Percentiles rank a stretch among this genome's conserved stretches.
Evolutionary conservation across 2,113 vertebrate species (phyloP).

Genomic region (Danionella cerebrum): DNA sequence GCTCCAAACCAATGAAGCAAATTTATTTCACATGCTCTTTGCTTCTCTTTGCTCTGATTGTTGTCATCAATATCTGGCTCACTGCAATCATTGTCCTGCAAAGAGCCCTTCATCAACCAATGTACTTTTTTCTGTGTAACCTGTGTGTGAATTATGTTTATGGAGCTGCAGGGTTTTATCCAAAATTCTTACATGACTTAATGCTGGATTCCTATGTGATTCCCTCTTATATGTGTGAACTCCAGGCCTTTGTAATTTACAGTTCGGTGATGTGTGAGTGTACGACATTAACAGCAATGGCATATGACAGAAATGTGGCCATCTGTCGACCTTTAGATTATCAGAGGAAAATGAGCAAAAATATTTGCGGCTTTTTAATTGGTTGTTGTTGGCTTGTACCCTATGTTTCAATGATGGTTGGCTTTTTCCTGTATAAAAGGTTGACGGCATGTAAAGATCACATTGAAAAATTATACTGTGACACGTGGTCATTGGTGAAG

Average conservation of each 20-base stretch:
- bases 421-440: not conserved
- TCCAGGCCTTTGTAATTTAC: conserved; percentile 15
- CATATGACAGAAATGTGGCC: conserved; percentile 25
- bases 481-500: not conserved
- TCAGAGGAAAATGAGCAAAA: not conserved
- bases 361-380: not conserved
- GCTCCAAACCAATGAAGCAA: not conserved
- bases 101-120: conserved; percentile 24
- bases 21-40: conserved; percentile 1
- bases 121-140: conserved; percentile 31
- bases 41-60: not conserved
- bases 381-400: not conserved
- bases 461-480: not conserved
- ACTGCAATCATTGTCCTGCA: not conserved
- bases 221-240: not conserved
- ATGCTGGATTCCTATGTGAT: conserved; percentile 6
- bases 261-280: conserved; percentile 11
- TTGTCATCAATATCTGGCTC: not conserved
- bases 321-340: conserved; percentile 23
- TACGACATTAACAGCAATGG: conserved; percentile 7
- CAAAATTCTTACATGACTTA: conserved; percentile 1
- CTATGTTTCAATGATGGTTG: not conserved
- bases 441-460: not conserved
- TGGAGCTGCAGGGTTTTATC: conserved; percentile 19
- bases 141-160: conserved; percentile 18